phyloP scores from a whole-genome alignment of 2,797 vertebrate species.

The Chrosomus eos region DNA sequence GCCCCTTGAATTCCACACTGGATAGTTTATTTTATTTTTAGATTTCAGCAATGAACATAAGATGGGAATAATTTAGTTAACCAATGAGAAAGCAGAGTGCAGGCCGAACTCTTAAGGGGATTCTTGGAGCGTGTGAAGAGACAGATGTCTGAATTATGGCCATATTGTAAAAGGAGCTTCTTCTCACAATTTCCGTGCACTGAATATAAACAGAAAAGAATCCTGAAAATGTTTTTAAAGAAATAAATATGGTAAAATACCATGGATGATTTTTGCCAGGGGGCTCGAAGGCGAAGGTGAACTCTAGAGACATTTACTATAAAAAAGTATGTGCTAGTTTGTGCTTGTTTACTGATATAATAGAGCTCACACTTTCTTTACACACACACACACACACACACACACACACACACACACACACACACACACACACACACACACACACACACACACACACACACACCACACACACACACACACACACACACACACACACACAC shows the following conservation, averaged over 20 bases:
- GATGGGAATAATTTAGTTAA: conserved; percentile 21
- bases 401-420: neutral
- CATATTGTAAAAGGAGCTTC: neutral
- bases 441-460: neutral
- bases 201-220: conserved; percentile 6
- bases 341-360: neutral
- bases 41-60: neutral
- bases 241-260: neutral
- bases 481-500: neutral
- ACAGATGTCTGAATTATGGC: conserved; percentile 19
- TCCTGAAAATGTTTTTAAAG: neutral
- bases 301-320: neutral
- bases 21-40: neutral
- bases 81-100: neutral
- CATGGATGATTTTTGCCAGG: neutral
- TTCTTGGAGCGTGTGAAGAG: conserved; percentile 22
- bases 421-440: neutral
- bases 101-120: conserved; percentile 3
- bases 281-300: neutral
- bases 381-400: neutral
- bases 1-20: neutral
- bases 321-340: neutral
- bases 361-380: conserved; percentile 1
- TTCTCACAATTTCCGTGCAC: neutral
- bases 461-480: neutral